phyloP scores from a whole-genome alignment of 2,797 vertebrate genomes.

The Podarcis siculus region DNA sequence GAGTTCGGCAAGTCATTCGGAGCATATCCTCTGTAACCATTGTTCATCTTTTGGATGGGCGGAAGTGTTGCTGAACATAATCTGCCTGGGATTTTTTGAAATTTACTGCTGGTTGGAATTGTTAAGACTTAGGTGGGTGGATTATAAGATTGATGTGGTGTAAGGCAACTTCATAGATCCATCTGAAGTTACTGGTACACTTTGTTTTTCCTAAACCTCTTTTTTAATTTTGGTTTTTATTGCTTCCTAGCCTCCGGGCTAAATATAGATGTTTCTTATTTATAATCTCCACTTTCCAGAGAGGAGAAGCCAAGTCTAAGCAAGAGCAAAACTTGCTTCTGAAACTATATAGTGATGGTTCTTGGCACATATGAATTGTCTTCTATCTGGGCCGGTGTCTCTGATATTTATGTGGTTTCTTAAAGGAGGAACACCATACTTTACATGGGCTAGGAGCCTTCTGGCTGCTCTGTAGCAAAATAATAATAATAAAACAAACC shows the following conservation, averaged over 20 bases:
- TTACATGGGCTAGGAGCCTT: not conserved
- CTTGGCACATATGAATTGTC: constrained; percentile 24
- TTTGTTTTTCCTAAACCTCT: not conserved
- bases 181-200: not conserved
- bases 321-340: constrained; percentile 48
- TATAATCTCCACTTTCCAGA: constrained; percentile 37
- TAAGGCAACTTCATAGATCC: not conserved
- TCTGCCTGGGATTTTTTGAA: not conserved
- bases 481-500: not conserved
- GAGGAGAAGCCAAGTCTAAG: constrained; percentile 53
- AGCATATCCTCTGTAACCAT: too few relatives aligned
- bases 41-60: too few relatives aligned
- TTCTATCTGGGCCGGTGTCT: not conserved
- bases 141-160: not conserved
- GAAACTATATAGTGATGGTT: accelerated
- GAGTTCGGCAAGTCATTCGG: too few relatives aligned
- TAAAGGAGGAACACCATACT: not conserved
- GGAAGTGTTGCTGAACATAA: not conserved
- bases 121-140: not conserved
- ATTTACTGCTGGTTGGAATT: not conserved
- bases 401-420: not conserved
- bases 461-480: constrained; percentile 1
- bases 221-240: not conserved
- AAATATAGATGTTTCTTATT: constrained; percentile 62
- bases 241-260: constrained; percentile 21